Conservation (phyloP, 2,113 vertebrate genomes). For the Varanus salvator region DNA sequence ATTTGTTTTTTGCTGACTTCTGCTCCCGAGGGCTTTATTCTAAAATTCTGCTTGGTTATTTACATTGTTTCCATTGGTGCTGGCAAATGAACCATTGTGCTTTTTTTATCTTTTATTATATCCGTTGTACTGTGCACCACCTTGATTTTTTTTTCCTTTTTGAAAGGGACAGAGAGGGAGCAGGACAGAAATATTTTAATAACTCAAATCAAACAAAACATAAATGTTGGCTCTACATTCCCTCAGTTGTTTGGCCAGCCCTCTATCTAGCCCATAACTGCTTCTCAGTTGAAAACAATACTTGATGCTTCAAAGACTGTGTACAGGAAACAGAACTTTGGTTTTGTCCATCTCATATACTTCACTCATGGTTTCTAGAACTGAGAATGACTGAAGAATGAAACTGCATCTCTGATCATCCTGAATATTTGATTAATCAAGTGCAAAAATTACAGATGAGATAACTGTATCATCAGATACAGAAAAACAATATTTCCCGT, state of each 20-base stretch:
- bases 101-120: neutral
- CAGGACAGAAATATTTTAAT: neutral
- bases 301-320: neutral
- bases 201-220: neutral
- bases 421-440: neutral
- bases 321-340: neutral
- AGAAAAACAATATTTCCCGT: neutral
- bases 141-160: neutral
- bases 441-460: neutral
- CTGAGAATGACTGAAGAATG: neutral
- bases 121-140: neutral
- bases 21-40: neutral
- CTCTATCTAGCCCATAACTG: neutral
- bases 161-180: neutral
- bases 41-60: neutral
- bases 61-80: neutral
- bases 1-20: neutral
- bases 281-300: neutral
- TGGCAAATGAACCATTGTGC: neutral
- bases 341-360: neutral
- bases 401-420: neutral
- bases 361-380: neutral
- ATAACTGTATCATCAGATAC: neutral
- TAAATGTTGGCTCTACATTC: neutral
- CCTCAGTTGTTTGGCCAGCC: neutral